A percentile compares a stretch with the other conserved stretches of the same genome.
Evolutionary conservation across 2,888 invertebrate genomes (phyloP).

Genomic region (Brachynemurus nebulosus): DNA sequence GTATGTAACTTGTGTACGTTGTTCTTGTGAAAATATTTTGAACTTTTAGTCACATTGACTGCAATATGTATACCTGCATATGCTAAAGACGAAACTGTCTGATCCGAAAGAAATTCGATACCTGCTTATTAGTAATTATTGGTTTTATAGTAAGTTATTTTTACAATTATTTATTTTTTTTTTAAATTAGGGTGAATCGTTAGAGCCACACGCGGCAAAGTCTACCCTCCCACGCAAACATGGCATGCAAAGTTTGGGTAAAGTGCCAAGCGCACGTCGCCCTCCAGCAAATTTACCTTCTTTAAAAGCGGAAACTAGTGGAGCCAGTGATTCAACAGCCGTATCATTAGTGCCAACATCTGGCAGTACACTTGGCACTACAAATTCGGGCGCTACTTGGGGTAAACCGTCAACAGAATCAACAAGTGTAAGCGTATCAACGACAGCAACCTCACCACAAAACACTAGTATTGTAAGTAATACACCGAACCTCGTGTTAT

Average conservation of each 20-base stretch:
- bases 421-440: slow-evolving; percentile 16
- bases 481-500: too few species aligned
- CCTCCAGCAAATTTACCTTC: slow-evolving; percentile 98
- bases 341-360: slow-evolving; percentile 64
- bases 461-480: slow-evolving; percentile 15
- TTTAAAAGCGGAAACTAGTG: slow-evolving; percentile 88
- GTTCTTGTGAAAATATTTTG: too few species aligned
- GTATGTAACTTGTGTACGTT: too few species aligned
- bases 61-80: too few species aligned
- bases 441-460: slow-evolving; percentile 15
- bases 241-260: slow-evolving; percentile 99
- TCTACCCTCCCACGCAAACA: slow-evolving; percentile 89
- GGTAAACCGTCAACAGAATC: slow-evolving; percentile 22
- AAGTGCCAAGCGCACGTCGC: slow-evolving; percentile 94
- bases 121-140: too few species aligned
- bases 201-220: slow-evolving; percentile 77
- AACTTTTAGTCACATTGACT: too few species aligned
- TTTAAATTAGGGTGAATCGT: slow-evolving; percentile 60
- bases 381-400: slow-evolving; percentile 31
- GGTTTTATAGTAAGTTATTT: too few species aligned
- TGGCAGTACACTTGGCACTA: slow-evolving; percentile 48
- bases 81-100: too few species aligned
- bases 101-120: too few species aligned
- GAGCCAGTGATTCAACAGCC: slow-evolving; percentile 42
- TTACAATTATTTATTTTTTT: slow-evolving; percentile 13